Percentiles rank a stretch among this genome's conserved stretches.
phyloP scores from a whole-genome alignment of 2,797 vertebrate genomes.

The Brotula barbata region DNA sequence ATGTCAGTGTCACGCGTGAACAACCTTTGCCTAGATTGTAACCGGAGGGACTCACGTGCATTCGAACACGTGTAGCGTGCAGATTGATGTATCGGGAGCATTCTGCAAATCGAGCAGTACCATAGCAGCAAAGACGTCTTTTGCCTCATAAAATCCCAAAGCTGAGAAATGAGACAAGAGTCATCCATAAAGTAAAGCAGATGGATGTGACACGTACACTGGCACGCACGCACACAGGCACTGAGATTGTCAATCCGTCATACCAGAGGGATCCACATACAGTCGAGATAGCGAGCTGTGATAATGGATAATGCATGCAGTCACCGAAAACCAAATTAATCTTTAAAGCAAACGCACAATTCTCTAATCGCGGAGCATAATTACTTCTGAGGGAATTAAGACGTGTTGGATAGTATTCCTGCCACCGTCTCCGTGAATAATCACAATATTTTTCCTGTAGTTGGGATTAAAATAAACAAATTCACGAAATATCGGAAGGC shows the following conservation, averaged over 20 bases:
- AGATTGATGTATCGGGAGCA: too few relatives aligned
- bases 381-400: slow-evolving; percentile 74
- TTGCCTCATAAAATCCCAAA: too few relatives aligned
- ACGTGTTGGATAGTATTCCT: slow-evolving; percentile 59
- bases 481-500: background rate
- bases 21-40: too few relatives aligned
- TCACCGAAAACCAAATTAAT: slow-evolving; percentile 76
- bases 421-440: slow-evolving; percentile 45
- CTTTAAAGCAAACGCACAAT: slow-evolving; percentile 73
- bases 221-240: slow-evolving; percentile 8
- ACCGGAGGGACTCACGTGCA: too few relatives aligned
- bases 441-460: slow-evolving; percentile 46
- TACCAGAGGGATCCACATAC: slow-evolving; percentile 32
- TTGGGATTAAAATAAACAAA: slow-evolving; percentile 53
- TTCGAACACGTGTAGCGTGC: too few relatives aligned
- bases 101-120: too few relatives aligned
- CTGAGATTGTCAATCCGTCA: slow-evolving; percentile 14
- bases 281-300: slow-evolving; percentile 65
- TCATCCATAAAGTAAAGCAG: too few relatives aligned
- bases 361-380: slow-evolving; percentile 76
- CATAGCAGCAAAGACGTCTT: too few relatives aligned
- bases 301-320: slow-evolving; percentile 76
- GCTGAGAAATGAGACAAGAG: too few relatives aligned
- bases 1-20: too few relatives aligned
- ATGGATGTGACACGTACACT: background rate